Conservation (phyloP, 2,797 vertebrate species). For the Potorous gilbertii region DNA sequence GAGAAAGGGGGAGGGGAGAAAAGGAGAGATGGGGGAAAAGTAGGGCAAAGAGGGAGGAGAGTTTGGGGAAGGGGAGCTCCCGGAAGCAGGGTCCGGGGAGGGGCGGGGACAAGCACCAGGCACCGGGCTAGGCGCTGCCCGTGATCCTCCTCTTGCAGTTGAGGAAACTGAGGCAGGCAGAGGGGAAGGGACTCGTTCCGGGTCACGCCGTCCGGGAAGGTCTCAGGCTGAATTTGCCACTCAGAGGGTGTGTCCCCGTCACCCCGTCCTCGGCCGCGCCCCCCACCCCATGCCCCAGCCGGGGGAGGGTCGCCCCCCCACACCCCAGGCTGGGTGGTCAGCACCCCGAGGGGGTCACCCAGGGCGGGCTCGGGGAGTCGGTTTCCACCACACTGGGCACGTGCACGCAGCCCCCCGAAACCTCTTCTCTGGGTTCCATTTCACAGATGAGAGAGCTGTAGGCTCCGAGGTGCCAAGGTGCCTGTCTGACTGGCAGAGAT, state of each 20-base stretch:
- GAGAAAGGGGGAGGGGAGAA: not conserved
- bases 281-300: not conserved
- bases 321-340: too few species aligned
- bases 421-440: not conserved
- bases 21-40: fast-evolving
- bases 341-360: too few species aligned
- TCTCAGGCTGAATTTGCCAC: not conserved
- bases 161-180: not conserved
- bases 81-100: too few species aligned
- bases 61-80: not conserved
- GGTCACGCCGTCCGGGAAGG: not conserved
- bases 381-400: too few species aligned
- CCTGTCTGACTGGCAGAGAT: too few species aligned
- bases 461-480: too few species aligned
- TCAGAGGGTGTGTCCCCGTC: too few species aligned
- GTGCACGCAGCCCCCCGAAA: too few species aligned
- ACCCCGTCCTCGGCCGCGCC: not conserved
- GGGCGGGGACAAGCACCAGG: too few species aligned
- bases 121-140: not conserved
- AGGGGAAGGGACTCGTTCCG: not conserved
- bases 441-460: not conserved
- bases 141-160: not conserved
- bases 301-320: too few species aligned
- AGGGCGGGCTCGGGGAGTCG: too few species aligned
- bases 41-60: not conserved